Base-by-base conservation (phyloP, 1,140 invertebrate species). In the Camponotus floridanus region DNA sequence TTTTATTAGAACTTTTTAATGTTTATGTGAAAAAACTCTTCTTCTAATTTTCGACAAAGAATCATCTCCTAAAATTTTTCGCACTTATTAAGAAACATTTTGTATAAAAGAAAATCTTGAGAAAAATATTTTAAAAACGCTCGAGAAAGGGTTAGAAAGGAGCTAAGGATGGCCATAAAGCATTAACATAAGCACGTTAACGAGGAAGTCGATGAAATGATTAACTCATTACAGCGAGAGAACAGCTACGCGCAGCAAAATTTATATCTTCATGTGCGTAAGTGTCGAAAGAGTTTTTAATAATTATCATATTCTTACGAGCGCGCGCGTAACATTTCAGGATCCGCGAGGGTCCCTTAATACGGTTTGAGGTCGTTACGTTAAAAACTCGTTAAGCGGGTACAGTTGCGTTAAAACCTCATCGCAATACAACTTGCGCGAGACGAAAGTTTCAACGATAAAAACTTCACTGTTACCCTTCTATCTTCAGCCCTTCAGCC, bases 381-480 rank as follows among this genome's bases (percentile, higher is more conserved):
- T 83, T 68, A 61, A 84, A 78, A 88, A 67, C 78, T 65, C 85
- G 85, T 45, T 83, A 83, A 83, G 79, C 48, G 31, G 31, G 65
- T 62, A 71, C 79, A 31, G 45, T 45, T 57, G 86, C 67, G 87
- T 87, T 88, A 87, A 88, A 83, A 74, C 79, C 79, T 62, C 68
- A 59, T 83, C 55, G 79, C 79, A 74, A 83, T 83, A 83, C 48
- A 51, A 51, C 68, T 61, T 73, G 68, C 68, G 79, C 55, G 79
- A 83, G 79, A 83, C 55, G 31, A 74, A 88, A 87, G 70, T 88
- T 87, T 45, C 65, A n/a, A 79, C 65, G 62, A 73, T 76, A 57
- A 86, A 67, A 87, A 88, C 57, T 88, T 88, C 61, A 33, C 55
- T 26, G 71, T 71, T 81, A 83, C 79, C 85, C 51, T 51, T 80